These are phyloP conservation scores for Egretta garzetta DNA, from an alignment of 2,113 vertebrate genomes.

Conservation along the genomic window DNA sequence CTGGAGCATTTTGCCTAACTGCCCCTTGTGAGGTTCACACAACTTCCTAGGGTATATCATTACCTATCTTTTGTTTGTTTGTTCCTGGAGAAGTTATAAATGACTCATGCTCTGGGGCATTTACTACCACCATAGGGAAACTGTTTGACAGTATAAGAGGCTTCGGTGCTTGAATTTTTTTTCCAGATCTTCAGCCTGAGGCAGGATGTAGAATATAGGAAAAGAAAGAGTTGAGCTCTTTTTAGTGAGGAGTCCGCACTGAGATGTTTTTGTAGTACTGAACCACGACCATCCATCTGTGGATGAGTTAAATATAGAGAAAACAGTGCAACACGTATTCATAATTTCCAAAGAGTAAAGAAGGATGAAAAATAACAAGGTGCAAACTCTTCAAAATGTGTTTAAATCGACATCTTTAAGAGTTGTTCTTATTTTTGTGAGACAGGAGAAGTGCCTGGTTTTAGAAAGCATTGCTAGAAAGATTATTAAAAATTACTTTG, in stretches of 20 bases:
- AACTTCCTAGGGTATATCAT: neutral
- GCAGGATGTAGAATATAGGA: neutral
- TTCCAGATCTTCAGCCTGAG: slow-evolving; percentile 8
- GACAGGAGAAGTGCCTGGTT: neutral
- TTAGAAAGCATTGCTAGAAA: neutral
- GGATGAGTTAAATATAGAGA: neutral
- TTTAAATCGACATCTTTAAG: neutral
- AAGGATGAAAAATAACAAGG: neutral
- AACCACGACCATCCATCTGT: neutral
- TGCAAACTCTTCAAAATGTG: neutral
- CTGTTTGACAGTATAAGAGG: neutral
- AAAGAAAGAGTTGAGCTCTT: neutral
- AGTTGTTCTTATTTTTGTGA: neutral
- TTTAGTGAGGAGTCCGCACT: neutral
- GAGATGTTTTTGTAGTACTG: neutral
- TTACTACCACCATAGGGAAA: neutral
- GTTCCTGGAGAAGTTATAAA: slow-evolving; percentile 22
- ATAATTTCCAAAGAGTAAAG: neutral
- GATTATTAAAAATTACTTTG: neutral
- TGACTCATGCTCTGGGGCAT: neutral
- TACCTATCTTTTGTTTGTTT: slow-evolving; percentile 17
- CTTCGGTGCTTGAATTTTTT: neutral
- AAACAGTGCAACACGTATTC: neutral
- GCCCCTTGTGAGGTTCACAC: neutral
- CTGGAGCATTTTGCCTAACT: neutral